Conservation (phyloP, 2,888 invertebrate genomes). For the Bellardia bayeri region DNA sequence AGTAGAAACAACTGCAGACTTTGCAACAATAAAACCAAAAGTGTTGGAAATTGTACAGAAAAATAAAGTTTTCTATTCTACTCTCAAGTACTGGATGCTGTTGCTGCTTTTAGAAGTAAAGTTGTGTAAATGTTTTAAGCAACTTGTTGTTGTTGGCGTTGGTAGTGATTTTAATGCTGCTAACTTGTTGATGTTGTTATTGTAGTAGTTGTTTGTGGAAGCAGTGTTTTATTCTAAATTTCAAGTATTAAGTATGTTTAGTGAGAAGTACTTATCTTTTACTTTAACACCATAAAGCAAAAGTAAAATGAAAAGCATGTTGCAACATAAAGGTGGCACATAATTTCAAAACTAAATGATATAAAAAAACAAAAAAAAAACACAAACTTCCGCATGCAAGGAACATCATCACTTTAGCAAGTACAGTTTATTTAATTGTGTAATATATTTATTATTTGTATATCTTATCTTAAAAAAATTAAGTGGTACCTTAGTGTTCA, state of each 20-base stretch:
- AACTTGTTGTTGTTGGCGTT: conserved; percentile 35
- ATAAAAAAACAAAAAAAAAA: no score
- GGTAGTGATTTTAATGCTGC: conserved; percentile 27
- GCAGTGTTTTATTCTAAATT: conserved; percentile 49
- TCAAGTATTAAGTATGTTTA: conserved; percentile 59
- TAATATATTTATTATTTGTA: background rate
- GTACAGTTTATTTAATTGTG: background rate
- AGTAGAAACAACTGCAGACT: conserved; percentile 21
- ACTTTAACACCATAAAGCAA: conserved; percentile 69
- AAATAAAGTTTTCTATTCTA: conserved; percentile 48
- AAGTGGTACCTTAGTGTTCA: conserved; percentile 7
- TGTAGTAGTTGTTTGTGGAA: conserved; percentile 17
- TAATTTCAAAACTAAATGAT: background rate
- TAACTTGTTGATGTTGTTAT: conserved; percentile 37
- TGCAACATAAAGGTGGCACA: conserved; percentile 28
- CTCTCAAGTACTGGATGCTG: conserved; percentile 34
- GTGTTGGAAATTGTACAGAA: conserved; percentile 44
- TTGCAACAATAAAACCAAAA: conserved; percentile 43
- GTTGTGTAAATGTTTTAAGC: conserved; percentile 52
- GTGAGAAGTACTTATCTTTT: conserved; percentile 72
- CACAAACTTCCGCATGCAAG: no score
- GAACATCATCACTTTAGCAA: no score
- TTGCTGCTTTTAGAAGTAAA: conserved; percentile 46
- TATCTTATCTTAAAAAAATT: background rate
- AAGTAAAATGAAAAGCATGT: conserved; percentile 42